phyloP scores from a whole-genome alignment of 2,888 invertebrate genomes.

The Gryllus longicercus region DNA sequence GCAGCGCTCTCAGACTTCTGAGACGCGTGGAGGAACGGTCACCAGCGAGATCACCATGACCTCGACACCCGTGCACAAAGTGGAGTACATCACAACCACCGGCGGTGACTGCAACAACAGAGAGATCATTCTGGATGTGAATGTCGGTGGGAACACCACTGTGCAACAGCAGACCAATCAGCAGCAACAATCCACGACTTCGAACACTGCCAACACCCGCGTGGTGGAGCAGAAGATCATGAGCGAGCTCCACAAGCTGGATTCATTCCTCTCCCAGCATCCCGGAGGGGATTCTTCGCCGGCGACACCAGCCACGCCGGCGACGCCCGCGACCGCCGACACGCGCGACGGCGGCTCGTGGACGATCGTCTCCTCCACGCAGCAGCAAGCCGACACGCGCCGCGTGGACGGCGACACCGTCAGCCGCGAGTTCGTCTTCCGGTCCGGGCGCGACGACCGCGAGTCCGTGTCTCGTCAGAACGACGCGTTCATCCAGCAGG shows the following conservation, averaged over 20 bases:
- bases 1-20: neutral
- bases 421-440: constrained; percentile 47
- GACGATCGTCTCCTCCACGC: constrained; percentile 38
- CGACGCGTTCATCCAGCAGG: constrained; percentile 25
- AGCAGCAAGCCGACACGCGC: constrained; percentile 30
- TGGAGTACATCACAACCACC: neutral
- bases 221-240: constrained; percentile 57
- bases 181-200: constrained; percentile 18
- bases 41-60: neutral
- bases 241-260: constrained; percentile 63
- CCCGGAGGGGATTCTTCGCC: constrained; percentile 37
- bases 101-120: neutral
- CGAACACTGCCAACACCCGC: constrained; percentile 21
- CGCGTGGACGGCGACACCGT: constrained; percentile 47
- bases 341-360: constrained; percentile 35
- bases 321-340: constrained; percentile 27
- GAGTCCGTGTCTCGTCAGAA: constrained; percentile 9
- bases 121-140: neutral
- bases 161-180: neutral
- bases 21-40: neutral
- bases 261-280: constrained; percentile 40
- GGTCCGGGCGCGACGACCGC: constrained; percentile 33
- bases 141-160: neutral
- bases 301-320: constrained; percentile 38
- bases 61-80: neutral